Evolutionary conservation across 2,113 vertebrate genomes (phyloP).

Genomic region (Zosterops borbonicus): DNA sequence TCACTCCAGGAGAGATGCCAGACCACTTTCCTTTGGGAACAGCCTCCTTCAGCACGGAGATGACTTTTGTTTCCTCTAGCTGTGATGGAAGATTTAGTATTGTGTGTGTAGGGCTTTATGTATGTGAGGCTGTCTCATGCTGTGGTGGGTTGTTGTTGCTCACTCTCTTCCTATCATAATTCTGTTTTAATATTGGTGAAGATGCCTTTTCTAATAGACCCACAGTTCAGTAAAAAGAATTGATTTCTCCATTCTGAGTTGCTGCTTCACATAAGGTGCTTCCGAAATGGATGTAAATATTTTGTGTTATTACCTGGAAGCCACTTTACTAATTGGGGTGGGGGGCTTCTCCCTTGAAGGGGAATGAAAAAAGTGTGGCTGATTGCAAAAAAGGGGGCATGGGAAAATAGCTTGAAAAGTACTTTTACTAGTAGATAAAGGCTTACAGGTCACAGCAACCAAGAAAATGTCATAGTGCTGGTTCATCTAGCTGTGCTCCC

Average conservation of each 20-base stretch:
- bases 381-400: not conserved
- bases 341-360: not conserved
- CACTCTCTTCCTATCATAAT: not conserved
- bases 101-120: not conserved
- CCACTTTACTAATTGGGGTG: not conserved
- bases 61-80: not conserved
- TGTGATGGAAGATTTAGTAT: not conserved
- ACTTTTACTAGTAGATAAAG: not conserved
- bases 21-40: not conserved
- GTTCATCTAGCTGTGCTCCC: not conserved
- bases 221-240: not conserved
- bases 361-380: not conserved
- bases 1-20: slow-evolving; percentile 23
- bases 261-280: not conserved
- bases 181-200: not conserved
- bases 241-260: not conserved
- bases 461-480: not conserved
- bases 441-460: not conserved
- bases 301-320: not conserved
- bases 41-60: not conserved
- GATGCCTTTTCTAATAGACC: not conserved
- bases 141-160: not conserved
- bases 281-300: not conserved
- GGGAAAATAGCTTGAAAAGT: not conserved
- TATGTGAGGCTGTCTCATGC: rapidly evolving